phyloP scores from a whole-genome alignment of 2,797 vertebrate genomes.

The Brachyrhaphis roseni region DNA sequence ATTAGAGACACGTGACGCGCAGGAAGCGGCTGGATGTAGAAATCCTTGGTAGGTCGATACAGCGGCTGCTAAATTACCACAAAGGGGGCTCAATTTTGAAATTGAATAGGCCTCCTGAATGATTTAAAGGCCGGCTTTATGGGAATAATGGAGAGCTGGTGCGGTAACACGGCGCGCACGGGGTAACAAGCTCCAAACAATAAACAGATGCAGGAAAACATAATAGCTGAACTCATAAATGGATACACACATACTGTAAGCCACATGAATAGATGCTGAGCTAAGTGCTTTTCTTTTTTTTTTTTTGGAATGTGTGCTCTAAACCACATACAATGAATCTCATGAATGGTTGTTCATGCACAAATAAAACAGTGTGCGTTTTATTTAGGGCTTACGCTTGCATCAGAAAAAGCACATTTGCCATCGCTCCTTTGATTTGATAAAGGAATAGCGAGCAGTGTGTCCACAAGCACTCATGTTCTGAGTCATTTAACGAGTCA shows the following conservation, averaged over 20 bases:
- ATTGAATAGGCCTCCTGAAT: constrained; percentile 63
- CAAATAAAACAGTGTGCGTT: constrained; percentile 17
- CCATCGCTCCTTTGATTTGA: not conserved
- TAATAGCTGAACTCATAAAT: constrained; percentile 40
- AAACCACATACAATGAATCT: constrained; percentile 24
- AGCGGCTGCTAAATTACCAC: constrained; percentile 61
- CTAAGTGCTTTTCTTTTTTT: not conserved
- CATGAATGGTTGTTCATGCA: constrained; percentile 19
- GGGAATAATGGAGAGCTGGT: constrained; percentile 55
- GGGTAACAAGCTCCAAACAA: constrained; percentile 52
- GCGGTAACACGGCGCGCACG: constrained; percentile 34
- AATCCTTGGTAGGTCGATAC: constrained; percentile 54
- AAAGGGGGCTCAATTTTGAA: constrained; percentile 64
- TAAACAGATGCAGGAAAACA: constrained; percentile 47
- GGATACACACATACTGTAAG: constrained; percentile 17
- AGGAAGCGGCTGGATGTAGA: constrained; percentile 45
- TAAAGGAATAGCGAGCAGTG: not conserved
- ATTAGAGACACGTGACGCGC: constrained; percentile 15
- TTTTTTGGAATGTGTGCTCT: not conserved
- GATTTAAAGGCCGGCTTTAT: constrained; percentile 66
- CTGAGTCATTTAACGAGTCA: not conserved
- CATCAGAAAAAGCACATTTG: not conserved
- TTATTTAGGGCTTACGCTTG: constrained; percentile 2
- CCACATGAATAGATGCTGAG: constrained; percentile 21
- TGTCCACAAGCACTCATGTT: constrained; percentile 4